Base-by-base conservation (phyloP, 2,113 vertebrate genomes). In the Nibea albiflora region DNA sequence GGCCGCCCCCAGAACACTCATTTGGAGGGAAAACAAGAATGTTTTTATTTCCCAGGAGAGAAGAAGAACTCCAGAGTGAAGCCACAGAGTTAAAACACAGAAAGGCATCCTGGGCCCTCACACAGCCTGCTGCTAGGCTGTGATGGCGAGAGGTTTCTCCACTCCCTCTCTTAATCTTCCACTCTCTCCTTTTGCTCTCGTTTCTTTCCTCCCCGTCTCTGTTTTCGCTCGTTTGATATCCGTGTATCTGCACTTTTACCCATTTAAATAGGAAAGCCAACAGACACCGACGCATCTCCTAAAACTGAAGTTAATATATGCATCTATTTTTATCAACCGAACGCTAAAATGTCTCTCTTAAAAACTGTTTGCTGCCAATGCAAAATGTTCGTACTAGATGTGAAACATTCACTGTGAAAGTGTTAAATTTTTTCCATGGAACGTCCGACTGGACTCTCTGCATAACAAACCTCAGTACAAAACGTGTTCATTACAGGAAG, bases 1-100 rank as follows among this genome's bases (percentile, higher is more conserved):
- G 92, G 93, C 90, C 84, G 89, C 87, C 89, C 90, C 91, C 86
- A 87, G 76, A 92, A 90, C 63, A 19, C 88, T 93, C 88, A 91
- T 94, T 93, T 94, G 92, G 87, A 93, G 92, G 89, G 89, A 93
- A 92, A 94, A 92, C 93, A 94, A 93, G 91, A 94, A 92, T 92
- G 92, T 94, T 94, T 94, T 94, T 91, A 93, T 94, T 92, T 94
- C 92, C 91, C 92, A 86, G 88, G 92, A 90, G 92, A 90, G 85
- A 86, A 88, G 86, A 89, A 90, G 91, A 93, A 91, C 89, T 88
- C 85, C 22, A 22, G 75, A 90, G 87, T 89, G 77, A 90, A 91
- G 90, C 91, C 89, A 69, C 90, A 74, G 87, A 93, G 90, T 90
- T 89, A 84, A 91, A 91, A 89, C 85, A 88, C 72, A 82, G 85